Conservation (phyloP, 1,140 invertebrate species). For the Camponotus vicinus region DNA sequence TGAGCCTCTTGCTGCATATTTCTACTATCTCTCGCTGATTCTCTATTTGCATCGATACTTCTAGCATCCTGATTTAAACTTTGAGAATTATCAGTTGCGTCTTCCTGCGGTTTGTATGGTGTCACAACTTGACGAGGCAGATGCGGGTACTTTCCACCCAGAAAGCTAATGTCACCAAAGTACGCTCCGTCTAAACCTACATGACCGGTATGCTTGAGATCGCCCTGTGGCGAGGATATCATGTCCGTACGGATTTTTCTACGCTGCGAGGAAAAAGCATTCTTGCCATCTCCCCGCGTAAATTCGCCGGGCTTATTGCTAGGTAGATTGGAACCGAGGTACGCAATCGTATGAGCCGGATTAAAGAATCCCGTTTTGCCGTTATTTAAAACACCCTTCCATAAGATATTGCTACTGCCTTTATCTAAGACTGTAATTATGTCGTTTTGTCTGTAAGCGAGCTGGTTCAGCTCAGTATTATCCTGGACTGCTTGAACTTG, state of each 20-base stretch:
- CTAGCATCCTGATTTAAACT: constrained; percentile 80
- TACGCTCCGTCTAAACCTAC: constrained; percentile 98
- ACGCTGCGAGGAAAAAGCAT: constrained; percentile 88
- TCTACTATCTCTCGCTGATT: constrained; percentile 77
- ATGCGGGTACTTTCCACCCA: constrained; percentile 92
- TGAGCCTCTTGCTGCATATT: constrained; percentile 77
- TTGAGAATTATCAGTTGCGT: constrained; percentile 86
- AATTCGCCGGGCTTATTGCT: constrained; percentile 88
- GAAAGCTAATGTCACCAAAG: constrained; percentile 97
- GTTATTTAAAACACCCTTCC: constrained; percentile 94
- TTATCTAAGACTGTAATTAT: constrained; percentile 98
- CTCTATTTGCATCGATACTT: constrained; percentile 84
- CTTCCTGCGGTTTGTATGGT: constrained; percentile 95
- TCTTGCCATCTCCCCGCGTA: constrained; percentile 87
- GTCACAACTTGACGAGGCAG: constrained; percentile 94
- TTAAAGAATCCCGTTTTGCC: constrained; percentile 96
- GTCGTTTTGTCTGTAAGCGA: constrained; percentile 95
- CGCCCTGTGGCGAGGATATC: constrained; percentile 98
- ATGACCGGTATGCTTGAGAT: constrained; percentile 98
- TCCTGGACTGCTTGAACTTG: constrained; percentile 93
- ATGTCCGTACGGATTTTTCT: constrained; percentile 94
- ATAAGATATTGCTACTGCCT: constrained; percentile 88
- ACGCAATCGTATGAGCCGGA: constrained; percentile 95
- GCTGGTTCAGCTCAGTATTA: constrained; percentile 88
- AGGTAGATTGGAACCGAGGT: constrained; percentile 93